These are phyloP conservation scores for Peromyscus aztecus DNA, from an alignment of 2,797 vertebrate species.

Conservation along the genomic window DNA sequence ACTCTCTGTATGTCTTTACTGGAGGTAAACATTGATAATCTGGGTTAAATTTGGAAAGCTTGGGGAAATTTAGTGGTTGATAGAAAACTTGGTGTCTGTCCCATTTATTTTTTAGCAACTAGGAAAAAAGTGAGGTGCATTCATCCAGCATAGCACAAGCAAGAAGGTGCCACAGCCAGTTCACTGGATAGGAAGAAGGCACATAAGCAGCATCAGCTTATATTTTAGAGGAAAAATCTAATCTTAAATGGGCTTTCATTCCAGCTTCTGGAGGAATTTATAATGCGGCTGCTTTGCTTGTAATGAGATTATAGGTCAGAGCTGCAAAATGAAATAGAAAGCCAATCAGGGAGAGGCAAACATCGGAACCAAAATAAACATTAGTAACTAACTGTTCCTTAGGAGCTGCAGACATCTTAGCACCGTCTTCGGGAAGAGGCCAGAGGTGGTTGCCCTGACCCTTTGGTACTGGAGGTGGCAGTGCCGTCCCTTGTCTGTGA, in stretches of 20 bases:
- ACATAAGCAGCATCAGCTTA: neutral
- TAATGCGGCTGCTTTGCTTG: constrained; percentile 10
- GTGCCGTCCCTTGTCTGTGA: neutral
- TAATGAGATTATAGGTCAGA: constrained; percentile 17
- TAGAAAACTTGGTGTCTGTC: neutral
- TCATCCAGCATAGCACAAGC: neutral
- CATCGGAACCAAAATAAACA: neutral
- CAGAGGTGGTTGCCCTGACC: no score
- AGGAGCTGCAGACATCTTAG: neutral
- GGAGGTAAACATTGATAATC: constrained; percentile 11
- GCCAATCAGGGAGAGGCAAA: neutral
- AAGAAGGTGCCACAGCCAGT: neutral
- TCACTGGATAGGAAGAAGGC: neutral
- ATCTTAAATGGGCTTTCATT: constrained; percentile 1
- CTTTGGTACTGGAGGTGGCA: neutral
- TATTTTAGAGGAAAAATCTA: neutral
- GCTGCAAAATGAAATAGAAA: constrained; percentile 36
- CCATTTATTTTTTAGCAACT: constrained; percentile 13
- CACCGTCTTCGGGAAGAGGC: neutral
- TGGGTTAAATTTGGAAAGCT: neutral
- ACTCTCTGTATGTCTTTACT: neutral
- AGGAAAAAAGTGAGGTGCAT: neutral
- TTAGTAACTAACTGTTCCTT: neutral
- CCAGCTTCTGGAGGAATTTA: constrained; percentile 50
- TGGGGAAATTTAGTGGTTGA: neutral